These are phyloP conservation scores for Apeira syringaria DNA, from an alignment of 2,888 invertebrate genomes.

Conservation along the genomic window DNA sequence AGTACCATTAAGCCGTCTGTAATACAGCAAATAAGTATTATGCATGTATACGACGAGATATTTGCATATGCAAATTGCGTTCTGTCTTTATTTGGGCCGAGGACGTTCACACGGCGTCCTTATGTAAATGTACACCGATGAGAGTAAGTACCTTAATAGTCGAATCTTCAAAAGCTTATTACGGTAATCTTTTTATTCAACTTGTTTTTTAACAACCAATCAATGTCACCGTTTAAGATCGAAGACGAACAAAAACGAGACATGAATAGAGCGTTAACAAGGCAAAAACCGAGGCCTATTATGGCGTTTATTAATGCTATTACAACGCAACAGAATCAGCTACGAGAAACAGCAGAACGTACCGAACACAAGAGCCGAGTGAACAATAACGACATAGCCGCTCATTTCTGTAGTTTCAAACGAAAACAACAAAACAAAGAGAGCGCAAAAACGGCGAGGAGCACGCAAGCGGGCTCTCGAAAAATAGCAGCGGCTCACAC, in stretches of 20 bases:
- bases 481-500: conserved; percentile 65
- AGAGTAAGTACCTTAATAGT: conserved; percentile 52
- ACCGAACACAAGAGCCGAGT: conserved; percentile 51
- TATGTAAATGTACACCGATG: conserved; percentile 61
- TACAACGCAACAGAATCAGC: conserved; percentile 49
- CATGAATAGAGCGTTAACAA: conserved; percentile 59
- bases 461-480: conserved; percentile 70
- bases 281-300: conserved; percentile 54
- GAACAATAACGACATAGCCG: conserved; percentile 68
- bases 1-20: conserved; percentile 75
- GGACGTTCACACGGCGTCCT: conserved; percentile 62
- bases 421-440: conserved; percentile 74
- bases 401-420: conserved; percentile 67
- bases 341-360: conserved; percentile 45
- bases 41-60: conserved; percentile 74
- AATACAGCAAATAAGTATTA: conserved; percentile 75
- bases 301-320: conserved; percentile 54
- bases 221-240: conserved; percentile 44
- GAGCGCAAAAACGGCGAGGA: conserved; percentile 65
- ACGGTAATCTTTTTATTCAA: conserved; percentile 45
- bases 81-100: conserved; percentile 76
- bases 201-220: conserved; percentile 47
- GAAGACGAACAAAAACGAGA: conserved; percentile 44
- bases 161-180: conserved; percentile 51
- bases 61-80: conserved; percentile 81